Percentiles rank a stretch among this genome's conserved stretches.
phyloP scores from a whole-genome alignment of 2,888 invertebrate genomes.

The Lasioglossum lativentre region DNA sequence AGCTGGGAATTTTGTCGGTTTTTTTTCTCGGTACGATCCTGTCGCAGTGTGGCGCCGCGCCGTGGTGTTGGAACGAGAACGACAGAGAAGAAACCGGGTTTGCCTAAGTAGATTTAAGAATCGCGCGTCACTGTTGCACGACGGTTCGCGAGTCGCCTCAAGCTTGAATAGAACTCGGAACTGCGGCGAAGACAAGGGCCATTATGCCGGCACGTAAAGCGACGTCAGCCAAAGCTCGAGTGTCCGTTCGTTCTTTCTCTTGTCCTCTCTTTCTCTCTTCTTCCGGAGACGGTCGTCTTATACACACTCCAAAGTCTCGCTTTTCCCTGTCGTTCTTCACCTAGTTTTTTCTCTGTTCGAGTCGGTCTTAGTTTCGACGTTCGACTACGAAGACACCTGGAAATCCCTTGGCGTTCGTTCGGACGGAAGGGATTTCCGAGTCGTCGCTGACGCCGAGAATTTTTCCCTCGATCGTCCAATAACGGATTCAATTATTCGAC shows the following conservation, averaged over 20 bases:
- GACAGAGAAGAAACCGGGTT: conserved; percentile 54
- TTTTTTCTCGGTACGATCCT: not conserved
- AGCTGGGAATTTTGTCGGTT: too few relatives aligned
- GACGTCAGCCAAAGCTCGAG: conserved; percentile 80
- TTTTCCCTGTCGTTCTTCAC: conserved; percentile 47
- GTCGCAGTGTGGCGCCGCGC: not conserved
- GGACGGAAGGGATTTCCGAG: too few relatives aligned
- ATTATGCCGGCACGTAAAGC: conserved; percentile 82
- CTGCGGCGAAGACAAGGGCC: conserved; percentile 78
- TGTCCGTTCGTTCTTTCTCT: conserved; percentile 74
- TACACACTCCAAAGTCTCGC: conserved; percentile 22
- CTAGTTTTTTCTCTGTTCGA: conserved; percentile 32
- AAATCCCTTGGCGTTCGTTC: not conserved
- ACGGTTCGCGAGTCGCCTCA: conserved; percentile 62
- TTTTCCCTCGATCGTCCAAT: not conserved
- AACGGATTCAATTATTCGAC: not conserved
- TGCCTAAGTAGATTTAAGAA: conserved; percentile 72
- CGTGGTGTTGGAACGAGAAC: not conserved
- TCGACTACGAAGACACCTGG: conserved; percentile 43
- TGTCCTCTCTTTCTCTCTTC: conserved; percentile 39
- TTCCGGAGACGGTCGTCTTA: conserved; percentile 21
- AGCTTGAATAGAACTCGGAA: conserved; percentile 76
- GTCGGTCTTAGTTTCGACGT: not conserved
- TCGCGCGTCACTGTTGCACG: conserved; percentile 58
- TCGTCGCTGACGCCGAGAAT: not conserved